A percentile compares a stretch with the other conserved stretches of the same genome.
Conservation (phyloP, 2,888 invertebrate species). For the Unio pictorum region DNA sequence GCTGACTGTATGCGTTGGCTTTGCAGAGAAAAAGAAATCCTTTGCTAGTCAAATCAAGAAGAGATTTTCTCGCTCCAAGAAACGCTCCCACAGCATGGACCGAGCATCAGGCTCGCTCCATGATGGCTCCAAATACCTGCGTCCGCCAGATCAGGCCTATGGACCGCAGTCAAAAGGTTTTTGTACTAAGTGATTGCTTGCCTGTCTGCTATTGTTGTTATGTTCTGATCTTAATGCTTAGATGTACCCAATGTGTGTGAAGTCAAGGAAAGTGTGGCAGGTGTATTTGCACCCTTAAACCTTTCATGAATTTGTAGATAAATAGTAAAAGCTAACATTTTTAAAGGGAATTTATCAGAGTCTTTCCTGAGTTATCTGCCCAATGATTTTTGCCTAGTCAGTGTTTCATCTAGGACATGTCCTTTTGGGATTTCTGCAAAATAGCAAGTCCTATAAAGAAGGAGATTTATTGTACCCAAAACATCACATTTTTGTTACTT, state of each 20-base stretch:
- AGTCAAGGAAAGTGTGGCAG: not conserved
- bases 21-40: constrained; percentile 64
- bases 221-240: constrained; percentile 4
- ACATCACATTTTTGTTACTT: no score
- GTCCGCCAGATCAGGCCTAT: constrained; percentile 50
- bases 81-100: constrained; percentile 62
- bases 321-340: no score
- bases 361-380: no score
- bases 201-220: constrained; percentile 1
- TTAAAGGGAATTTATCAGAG: no score
- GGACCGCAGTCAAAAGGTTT: constrained; percentile 61
- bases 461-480: no score
- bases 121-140: constrained; percentile 55
- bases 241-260: constrained; percentile 1
- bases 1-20: constrained; percentile 5
- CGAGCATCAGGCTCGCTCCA: constrained; percentile 53
- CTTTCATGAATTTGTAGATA: no score
- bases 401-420: no score
- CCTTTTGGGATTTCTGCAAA: no score
- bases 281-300: no score
- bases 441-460: no score
- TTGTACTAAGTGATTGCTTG: not conserved
- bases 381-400: no score
- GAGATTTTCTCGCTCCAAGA: constrained; percentile 62
- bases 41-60: constrained; percentile 57